Percentiles rank a stretch among this genome's conserved stretches.
Evolutionary conservation across 1,140 invertebrate species (phyloP).

Genomic region (Drosophila jambulina): DNA sequence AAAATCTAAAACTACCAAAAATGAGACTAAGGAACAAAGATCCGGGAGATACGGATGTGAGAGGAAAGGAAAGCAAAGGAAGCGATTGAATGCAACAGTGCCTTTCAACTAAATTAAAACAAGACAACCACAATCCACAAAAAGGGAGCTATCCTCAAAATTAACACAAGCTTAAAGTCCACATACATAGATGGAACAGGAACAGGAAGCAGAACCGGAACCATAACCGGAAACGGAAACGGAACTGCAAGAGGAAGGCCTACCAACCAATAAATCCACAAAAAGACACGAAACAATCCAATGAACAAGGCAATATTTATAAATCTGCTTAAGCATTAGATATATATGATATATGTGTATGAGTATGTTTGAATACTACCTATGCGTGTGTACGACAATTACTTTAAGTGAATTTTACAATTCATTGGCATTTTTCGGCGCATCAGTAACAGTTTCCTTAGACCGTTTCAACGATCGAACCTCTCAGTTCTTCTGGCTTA

Average conservation of each 20-base stretch:
- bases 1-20: constrained; percentile 21
- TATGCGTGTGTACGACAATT: constrained; percentile 21
- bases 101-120: constrained; percentile 63
- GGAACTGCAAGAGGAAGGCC: not conserved
- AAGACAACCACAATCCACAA: constrained; percentile 28
- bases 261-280: constrained; percentile 13
- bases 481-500: constrained; percentile 26
- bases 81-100: constrained; percentile 73
- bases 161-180: not conserved
- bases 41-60: constrained; percentile 6
- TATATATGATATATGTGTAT: constrained; percentile 9
- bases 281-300: constrained; percentile 50
- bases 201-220: constrained; percentile 2
- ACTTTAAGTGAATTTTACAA: constrained; percentile 42
- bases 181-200: constrained; percentile 1
- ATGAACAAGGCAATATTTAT: constrained; percentile 53
- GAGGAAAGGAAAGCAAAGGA: constrained; percentile 20
- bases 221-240: not conserved
- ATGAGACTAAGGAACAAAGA: constrained; percentile 45
- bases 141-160: constrained; percentile 31
- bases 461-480: constrained; percentile 4
- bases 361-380: not conserved
- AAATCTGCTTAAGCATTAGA: constrained; percentile 40
- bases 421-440: constrained; percentile 26
- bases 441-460: constrained; percentile 8